Evolutionary conservation across 2,888 invertebrate species (phyloP).

Genomic region (Apodemia hepburni): DNA sequence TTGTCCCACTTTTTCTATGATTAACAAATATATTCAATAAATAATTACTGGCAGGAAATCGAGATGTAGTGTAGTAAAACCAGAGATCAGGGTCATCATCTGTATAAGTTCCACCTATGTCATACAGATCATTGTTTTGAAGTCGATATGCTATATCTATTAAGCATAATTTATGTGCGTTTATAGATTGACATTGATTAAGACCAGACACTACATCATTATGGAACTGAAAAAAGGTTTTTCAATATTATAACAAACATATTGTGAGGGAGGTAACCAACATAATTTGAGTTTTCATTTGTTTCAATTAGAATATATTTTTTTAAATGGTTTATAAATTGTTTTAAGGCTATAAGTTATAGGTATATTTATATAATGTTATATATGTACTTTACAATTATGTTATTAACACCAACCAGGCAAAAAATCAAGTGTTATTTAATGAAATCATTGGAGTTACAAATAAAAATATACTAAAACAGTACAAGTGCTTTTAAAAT

Average conservation of each 20-base stretch:
- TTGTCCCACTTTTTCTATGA: slow-evolving; percentile 45
- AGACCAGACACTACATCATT: slow-evolving; percentile 41
- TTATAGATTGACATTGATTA: slow-evolving; percentile 44
- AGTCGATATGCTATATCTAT: slow-evolving; percentile 45
- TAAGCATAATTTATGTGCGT: slow-evolving; percentile 48
- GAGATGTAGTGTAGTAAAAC: slow-evolving; percentile 54
- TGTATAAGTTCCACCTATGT: slow-evolving; percentile 60
- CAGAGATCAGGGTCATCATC: slow-evolving; percentile 50
- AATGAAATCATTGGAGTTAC: too few species aligned
- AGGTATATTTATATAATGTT: too few species aligned
- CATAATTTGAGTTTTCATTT: too few species aligned
- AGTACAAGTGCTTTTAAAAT: too few species aligned
- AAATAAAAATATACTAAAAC: too few species aligned
- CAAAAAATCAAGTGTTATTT: too few species aligned
- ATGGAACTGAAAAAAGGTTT: slow-evolving; percentile 38
- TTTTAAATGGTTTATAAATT: too few species aligned
- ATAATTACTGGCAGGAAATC: slow-evolving; percentile 45
- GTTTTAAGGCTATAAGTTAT: too few species aligned
- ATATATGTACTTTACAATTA: too few species aligned
- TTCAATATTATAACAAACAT: neutral
- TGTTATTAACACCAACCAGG: too few species aligned
- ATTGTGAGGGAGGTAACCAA: too few species aligned
- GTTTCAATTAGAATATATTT: too few species aligned
- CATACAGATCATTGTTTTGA: slow-evolving; percentile 40
- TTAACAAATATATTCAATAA: slow-evolving; percentile 59